Evolutionary conservation across 2,797 vertebrate species (phyloP), one percentile per base, ranked within the genome.

Genomic region (Manis javanica): DNA sequence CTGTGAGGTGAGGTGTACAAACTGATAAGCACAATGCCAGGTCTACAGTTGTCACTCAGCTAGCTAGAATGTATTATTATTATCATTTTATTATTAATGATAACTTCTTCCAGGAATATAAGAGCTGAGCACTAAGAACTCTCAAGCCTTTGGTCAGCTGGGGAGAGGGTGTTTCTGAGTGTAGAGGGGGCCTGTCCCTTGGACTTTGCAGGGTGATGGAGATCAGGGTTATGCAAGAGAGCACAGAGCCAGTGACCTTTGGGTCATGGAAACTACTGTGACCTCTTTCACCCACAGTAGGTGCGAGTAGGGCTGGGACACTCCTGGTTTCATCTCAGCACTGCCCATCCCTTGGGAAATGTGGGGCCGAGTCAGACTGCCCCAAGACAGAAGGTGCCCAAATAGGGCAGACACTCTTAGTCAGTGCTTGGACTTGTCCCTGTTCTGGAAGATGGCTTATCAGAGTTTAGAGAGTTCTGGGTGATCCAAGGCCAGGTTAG

Each of bases 301-400:
- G 46, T 46, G n/a, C 7, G 16, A 77, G 29, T 7, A 2, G 21
- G 83, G 14, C 42, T 68, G 29, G 49, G 61, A 82, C 93, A 37
- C 24, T 16, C 78, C 49, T 59, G 26, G 23, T 72, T 87, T 55
- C 34, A 13, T 87, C 12, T 90, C 29, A 51, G 15, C 2, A 0
- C 11, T n/a, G 26, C 29, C 34, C 19, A 57, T 1, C 10, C 16
- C 49, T 74, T 74, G 61, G 77, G 84, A 59, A 88, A 23, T 3
- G 6, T 1, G 37, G 77, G 7, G 46, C 31, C 15, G 31, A 63
- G n/a, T 42, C 8, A 29, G 69, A 42, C 23, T 15, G 55, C 31
- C 34, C 1, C 0, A 0, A 9, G 63, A 68, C 55, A 9, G 55
- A 75, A 29, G 16, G 16, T 14, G 0, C 4, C 46, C 1, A 0